Base-by-base conservation (phyloP, 1,140 invertebrate species). In the Melitaea cinxia region DNA sequence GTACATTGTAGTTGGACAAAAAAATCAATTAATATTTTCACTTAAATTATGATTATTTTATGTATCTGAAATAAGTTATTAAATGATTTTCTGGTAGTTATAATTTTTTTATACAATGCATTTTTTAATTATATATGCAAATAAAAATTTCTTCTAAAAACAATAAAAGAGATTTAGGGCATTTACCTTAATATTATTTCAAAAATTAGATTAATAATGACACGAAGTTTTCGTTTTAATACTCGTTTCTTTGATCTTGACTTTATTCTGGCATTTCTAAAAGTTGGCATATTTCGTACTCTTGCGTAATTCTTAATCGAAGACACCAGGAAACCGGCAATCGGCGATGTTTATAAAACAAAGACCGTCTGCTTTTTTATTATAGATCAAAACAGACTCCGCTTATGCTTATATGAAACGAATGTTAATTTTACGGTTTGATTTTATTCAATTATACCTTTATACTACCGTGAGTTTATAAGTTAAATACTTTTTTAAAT, bases 251-350 rank as follows among this genome's bases (percentile, higher is more conserved):
- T 54, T 50, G 30, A 24, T 53, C 53, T 61, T 55, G 50, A 56
- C 21, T 1, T 59, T 26, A 39, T 49, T 47, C 26, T 39, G 42
- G 10, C 10, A 47, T 10, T 26, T 50, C 30, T 17, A 39, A 56
- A 15, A 39, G 33, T 63, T 55, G 60, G 60, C 60, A 47, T 55
- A 24, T 30, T 33, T 9, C 23, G 23, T 39, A 49, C 21, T 54
- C 37, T 55, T 63, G 39, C 60, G 39, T 56, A 59, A 47, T 47
- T n/a, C 37, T 12, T 56, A 37, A 26, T 56, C 35, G 54, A 56
- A 42, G 54, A 14, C 37, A 56, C 37, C 4, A 56, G 35, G 54
- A 42, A 24, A 37, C 14, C 10, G 15, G 14, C 54, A 26, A 56
- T 56, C 28, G 28, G 24, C 17, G 4, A 7, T 45, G 37, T 45